Base-by-base conservation (phyloP, 2,113 vertebrate genomes). In the Silurus asotus region DNA sequence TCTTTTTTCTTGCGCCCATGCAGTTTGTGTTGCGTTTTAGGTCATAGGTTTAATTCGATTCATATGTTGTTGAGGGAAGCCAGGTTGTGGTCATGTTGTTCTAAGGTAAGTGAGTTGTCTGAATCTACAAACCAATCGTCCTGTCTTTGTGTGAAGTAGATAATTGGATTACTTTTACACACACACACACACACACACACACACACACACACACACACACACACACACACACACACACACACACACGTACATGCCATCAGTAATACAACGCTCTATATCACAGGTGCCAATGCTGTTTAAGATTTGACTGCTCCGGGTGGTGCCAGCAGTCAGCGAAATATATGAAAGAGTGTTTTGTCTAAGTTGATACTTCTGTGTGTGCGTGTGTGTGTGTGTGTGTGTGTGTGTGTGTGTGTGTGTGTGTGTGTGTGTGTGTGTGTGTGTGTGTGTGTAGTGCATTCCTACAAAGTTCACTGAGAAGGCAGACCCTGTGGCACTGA, bases 391-490 rank as follows among this genome's bases (percentile, higher is more conserved):
- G 2, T 37, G 28, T 1, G 62, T 74, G 51, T 15, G 25, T n/a
- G 53, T 64, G 13, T 20, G 61, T 55, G 64, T 48, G 76, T 81
- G 79, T 84, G 37, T 76, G 79, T 70, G 81, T 69, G n/a, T 83
- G 62, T 67, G 81, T 80, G 55, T 62, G 56, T 45, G 75, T 55
- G 79, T 76, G 61, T 80, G 69, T 80, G 84, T 65, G 45, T 45
- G 74, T 23, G 51, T 61, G 69, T 67, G 67, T 75, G 88, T 56
- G 79, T 14, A 67, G 69, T 88, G 85, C 87, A 90, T 90, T 93
- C 91, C 93, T 90, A 70, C 51, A 86, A 86, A 92, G 93, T 91
- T 93, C 89, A 90, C 49, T 55, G 75, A 86, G 78, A 81, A 88
- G 78, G 10, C 88, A 89, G 69, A 51, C 64, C 88, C 58, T 84